Base-by-base conservation (phyloP, 2,113 vertebrate species). In the Pipra filicauda region DNA sequence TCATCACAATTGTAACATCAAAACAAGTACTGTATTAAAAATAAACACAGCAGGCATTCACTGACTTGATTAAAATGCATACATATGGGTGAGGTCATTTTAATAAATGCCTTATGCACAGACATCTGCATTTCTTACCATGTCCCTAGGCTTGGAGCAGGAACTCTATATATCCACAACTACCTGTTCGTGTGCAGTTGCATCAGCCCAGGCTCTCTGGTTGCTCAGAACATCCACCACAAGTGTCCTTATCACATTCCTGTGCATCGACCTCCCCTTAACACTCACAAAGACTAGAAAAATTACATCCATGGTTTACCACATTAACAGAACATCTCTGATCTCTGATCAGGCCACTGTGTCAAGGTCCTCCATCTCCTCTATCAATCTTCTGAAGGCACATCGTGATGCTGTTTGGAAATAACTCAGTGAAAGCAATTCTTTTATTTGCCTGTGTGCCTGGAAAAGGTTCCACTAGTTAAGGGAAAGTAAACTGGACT, bases 1-100 rank as follows among this genome's bases (percentile, higher is more conserved):
- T 85, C 89, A 92, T 95, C 93, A 92, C 95, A 96, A 97, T 44
- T 95, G 93, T 95, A 95, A 97, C 95, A 95, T 97, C 95, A 97
- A 97, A 96, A 96, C 94, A 89, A 95, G 80, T 0, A 3, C 57
- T 78, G 86, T 84, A 96, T 97, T 93, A 96, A 96, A 96, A 91
- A 81, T 89, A 96, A 97, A 96, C 95, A 95, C 89, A 92, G 52
- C 28, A 93, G 69, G 76, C 91, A 95, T 97, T 97, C 96, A 96
- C 86, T 78, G 70, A 55, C 93, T 75, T 75, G 76, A 96, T 96
- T 97, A 95, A 97, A 96, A 95, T 96, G 84, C 35, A 87, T 93
- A 92, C 69, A 54, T 86, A 91, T 81, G 94, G 96, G 96, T 96
- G 95, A 96, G 96, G 95, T 93, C 89, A 95, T 96, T 85, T 95